phyloP scores from a whole-genome alignment of 2,797 vertebrate genomes.

The Hippocampus kuda region DNA sequence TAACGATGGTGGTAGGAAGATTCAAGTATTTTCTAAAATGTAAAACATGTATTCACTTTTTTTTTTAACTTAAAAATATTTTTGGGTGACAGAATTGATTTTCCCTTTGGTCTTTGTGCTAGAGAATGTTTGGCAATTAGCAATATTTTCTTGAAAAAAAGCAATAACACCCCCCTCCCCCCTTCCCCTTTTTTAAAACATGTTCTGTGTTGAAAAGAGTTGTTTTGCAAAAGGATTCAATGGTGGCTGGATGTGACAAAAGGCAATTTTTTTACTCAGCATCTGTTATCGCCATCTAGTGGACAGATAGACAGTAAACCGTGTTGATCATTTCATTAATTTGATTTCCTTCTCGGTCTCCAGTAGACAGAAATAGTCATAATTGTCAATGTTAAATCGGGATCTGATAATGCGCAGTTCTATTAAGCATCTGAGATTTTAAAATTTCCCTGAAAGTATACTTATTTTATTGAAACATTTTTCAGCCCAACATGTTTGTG shows the following conservation, averaged over 20 bases:
- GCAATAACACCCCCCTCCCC: too few species aligned
- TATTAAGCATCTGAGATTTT: too few species aligned
- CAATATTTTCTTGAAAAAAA: not conserved
- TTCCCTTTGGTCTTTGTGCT: not conserved
- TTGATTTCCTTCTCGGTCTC: too few species aligned
- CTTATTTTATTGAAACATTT: too few species aligned
- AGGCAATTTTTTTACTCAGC: conserved; percentile 1
- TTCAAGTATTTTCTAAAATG: not conserved
- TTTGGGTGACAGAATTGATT: not conserved
- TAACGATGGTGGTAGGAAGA: not conserved
- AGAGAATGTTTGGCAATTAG: not conserved
- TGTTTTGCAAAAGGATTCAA: not conserved
- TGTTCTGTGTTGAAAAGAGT: not conserved
- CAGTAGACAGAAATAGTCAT: too few species aligned
- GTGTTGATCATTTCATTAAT: not conserved
- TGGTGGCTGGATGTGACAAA: conserved; percentile 9
- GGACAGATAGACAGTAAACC: not conserved
- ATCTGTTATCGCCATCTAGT: not conserved
- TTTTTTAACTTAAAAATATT: not conserved
- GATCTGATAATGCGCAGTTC: too few species aligned
- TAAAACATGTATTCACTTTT: not conserved
- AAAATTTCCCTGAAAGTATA: too few species aligned
- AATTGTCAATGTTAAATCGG: too few species aligned
- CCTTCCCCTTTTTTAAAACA: not conserved
- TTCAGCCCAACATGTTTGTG: too few species aligned